Percentiles rank a stretch among this genome's conserved stretches.
phyloP scores from a whole-genome alignment of 2,797 vertebrate genomes.

The Eospalax fontanierii region DNA sequence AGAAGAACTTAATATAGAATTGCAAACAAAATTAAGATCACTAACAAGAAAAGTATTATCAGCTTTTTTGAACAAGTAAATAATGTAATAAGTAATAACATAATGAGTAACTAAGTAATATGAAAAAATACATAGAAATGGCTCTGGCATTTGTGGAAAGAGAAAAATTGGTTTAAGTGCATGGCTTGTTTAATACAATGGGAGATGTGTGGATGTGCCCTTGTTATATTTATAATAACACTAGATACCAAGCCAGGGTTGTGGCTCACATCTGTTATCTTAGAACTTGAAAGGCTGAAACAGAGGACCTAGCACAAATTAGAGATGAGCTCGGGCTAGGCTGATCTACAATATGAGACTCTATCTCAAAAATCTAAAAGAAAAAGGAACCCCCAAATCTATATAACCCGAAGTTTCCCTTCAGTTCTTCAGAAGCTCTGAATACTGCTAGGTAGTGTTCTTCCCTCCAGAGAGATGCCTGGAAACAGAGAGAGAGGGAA shows the following conservation, averaged over 20 bases:
- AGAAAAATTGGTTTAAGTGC: conserved; percentile 7
- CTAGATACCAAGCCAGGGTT: no score
- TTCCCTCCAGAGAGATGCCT: background rate
- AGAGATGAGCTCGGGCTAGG: background rate
- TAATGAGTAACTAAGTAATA: no score
- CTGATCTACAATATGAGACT: background rate
- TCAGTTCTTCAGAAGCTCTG: background rate
- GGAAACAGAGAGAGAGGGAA: background rate
- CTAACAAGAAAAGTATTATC: conserved; percentile 12
- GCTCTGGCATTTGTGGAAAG: background rate
- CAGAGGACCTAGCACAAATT: background rate
- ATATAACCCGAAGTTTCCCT: background rate
- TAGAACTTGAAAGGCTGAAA: no score
- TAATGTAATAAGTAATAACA: no score
- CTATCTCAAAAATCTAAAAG: background rate
- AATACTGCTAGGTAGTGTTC: background rate
- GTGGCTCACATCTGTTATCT: no score
- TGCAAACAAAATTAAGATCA: background rate
- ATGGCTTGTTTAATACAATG: background rate
- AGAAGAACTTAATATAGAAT: conserved; percentile 11
- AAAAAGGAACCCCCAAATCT: background rate
- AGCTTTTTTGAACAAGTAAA: background rate
- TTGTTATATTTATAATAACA: background rate
- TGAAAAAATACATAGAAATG: background rate
- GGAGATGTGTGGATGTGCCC: background rate